Evolutionary conservation across 1,140 invertebrate genomes (phyloP), one percentile per base, ranked within the genome.

Genomic region (Steinernema khuongi): DNA sequence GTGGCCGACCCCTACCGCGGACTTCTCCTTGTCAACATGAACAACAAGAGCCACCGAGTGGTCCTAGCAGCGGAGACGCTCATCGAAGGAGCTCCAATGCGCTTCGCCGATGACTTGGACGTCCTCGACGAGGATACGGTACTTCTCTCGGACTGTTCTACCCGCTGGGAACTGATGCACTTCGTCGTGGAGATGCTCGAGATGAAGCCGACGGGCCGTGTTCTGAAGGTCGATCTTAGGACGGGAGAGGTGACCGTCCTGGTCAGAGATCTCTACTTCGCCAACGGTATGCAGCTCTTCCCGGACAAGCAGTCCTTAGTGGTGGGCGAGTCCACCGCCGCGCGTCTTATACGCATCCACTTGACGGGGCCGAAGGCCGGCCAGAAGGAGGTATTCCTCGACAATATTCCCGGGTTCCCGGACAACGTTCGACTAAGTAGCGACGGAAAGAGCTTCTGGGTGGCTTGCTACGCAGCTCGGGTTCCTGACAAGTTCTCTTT

Each of bases 351-450:
- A 31, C 80, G 80, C 82, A 85, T 60, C 50, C 26, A 60, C 50
- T n/a, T 60, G 14, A 4, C 50, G 7, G 50, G 50, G 26, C 14
- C 14, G 22, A 60, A 60, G 50, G 19, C 22, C 22, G 50, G 50
- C 14, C 11, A 60, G 50, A 7, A 22, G 19, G 50, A 60, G 19
- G 73, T 67, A 14, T 41, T 30, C 71, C 66, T 73, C 19, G 50
- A 86, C 17, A 87, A 87, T 77, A 69, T 87, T 29, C 86, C 86
- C 28, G 86, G 86, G 31, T 85, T 85, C 67, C 86, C 86, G n/a
- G 86, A 87, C 75, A 87, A 87, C 75, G 85, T 87, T 68, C 81
- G 86, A 73, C 77, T 81, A 1, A 85, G 86, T 67, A 78, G 79
- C 66, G 44, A 74, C 33, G 85, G 85, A 29, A 60, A 60, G 50